Evolutionary conservation across 2,797 vertebrate genomes (phyloP).

Genomic region (Pseudochirops corinnae): DNA sequence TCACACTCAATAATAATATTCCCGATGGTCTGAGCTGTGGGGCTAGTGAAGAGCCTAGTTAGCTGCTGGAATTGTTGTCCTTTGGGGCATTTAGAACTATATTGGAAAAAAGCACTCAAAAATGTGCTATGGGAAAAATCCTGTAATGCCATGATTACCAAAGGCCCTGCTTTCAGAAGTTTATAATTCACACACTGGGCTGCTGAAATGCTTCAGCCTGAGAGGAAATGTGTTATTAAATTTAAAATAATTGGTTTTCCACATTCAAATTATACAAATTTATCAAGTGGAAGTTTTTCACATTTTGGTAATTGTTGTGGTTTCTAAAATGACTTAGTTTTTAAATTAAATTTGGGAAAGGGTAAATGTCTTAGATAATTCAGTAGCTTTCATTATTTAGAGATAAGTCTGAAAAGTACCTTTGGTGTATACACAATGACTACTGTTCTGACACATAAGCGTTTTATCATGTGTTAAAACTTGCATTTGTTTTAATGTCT

Average conservation of each 20-base stretch:
- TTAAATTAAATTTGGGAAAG: constrained; percentile 75
- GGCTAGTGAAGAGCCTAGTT: constrained; percentile 7
- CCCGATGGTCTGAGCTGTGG: constrained; percentile 14
- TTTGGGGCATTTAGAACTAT: constrained; percentile 51
- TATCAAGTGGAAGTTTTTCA: constrained; percentile 60
- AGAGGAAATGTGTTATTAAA: constrained; percentile 73
- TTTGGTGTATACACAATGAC: constrained; percentile 67
- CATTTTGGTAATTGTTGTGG: constrained; percentile 60
- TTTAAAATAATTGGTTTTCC: constrained; percentile 78
- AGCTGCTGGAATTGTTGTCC: constrained; percentile 37
- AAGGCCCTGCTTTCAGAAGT: constrained; percentile 61
- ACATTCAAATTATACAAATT: constrained; percentile 66
- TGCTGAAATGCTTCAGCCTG: constrained; percentile 58
- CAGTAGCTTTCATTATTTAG: constrained; percentile 75
- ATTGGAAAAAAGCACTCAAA: constrained; percentile 13
- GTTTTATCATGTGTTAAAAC: constrained; percentile 77
- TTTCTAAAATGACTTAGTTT: constrained; percentile 64
- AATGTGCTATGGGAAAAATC: background rate
- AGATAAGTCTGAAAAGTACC: constrained; percentile 76
- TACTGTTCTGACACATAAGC: constrained; percentile 72
- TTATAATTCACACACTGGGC: constrained; percentile 66
- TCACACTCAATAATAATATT: background rate
- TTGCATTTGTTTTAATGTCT: constrained; percentile 71
- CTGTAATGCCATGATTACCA: constrained; percentile 18
- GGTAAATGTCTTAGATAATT: constrained; percentile 62